phyloP scores from a whole-genome alignment of 2,888 invertebrate genomes.

The Amblyjoppa proteus region DNA sequence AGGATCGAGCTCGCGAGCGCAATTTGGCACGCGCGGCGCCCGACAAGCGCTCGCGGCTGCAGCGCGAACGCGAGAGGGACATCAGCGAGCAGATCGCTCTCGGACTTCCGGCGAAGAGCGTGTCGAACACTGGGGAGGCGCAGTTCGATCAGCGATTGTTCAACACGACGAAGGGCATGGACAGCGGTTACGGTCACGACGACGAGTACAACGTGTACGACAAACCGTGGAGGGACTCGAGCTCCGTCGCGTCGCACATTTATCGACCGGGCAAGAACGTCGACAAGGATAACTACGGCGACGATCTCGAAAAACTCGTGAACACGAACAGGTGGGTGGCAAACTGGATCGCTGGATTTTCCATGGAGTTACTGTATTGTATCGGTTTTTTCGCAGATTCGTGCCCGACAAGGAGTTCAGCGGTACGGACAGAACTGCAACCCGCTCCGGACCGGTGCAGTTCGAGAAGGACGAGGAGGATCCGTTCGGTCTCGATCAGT shows the following conservation, averaged over 20 bases:
- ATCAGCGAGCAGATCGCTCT: constrained; percentile 99
- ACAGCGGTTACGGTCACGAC: constrained; percentile 98
- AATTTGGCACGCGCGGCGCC: constrained; percentile 97
- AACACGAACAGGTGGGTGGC: constrained; percentile 91
- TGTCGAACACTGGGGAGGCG: constrained; percentile 89
- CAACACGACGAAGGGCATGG: constrained; percentile 97
- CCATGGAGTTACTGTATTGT: too few species aligned
- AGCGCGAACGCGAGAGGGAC: constrained; percentile 96
- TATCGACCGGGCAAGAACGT: constrained; percentile 95
- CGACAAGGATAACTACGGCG: constrained; percentile 96
- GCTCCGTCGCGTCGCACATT: constrained; percentile 94
- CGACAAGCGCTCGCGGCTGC: constrained; percentile 95
- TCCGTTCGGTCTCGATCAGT: constrained; percentile 99
- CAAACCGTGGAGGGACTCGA: constrained; percentile 98
- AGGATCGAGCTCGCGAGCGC: constrained; percentile 96
- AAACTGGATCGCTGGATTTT: not conserved
- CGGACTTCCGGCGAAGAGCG: constrained; percentile 95
- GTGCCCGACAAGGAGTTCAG: constrained; percentile 99
- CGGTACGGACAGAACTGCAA: constrained; percentile 92
- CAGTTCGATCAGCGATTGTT: constrained; percentile 98
- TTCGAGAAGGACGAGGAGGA: constrained; percentile 95
- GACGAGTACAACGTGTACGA: constrained; percentile 99
- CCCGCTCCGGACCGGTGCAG: constrained; percentile 97
- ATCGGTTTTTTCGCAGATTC: constrained; percentile 88
- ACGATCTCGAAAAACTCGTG: constrained; percentile 95